These are phyloP conservation scores for Phenganax stokvisi DNA, from an alignment of 92 coral and sea anemone genomes.

Conservation along the genomic window DNA sequence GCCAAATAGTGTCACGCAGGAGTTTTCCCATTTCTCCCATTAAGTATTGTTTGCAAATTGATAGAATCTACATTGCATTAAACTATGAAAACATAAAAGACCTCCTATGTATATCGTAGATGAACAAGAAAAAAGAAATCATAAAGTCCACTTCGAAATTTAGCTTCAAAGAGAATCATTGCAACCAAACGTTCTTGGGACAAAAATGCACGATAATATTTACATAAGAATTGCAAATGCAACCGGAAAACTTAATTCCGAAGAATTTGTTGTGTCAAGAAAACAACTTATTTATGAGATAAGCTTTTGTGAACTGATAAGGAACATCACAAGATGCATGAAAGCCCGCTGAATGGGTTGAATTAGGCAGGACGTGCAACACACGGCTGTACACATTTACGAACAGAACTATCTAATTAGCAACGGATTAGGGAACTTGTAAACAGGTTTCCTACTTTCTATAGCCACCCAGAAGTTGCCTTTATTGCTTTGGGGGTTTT, in stretches of 20 bases:
- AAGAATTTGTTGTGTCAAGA: slow-evolving; percentile 27
- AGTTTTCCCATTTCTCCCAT: too few species aligned
- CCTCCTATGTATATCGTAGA: too few species aligned
- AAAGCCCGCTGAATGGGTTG: slow-evolving; percentile 3
- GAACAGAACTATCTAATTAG: not conserved
- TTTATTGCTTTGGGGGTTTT: not conserved
- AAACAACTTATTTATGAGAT: slow-evolving; percentile 32
- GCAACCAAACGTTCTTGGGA: not conserved
- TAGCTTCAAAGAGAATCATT: not conserved
- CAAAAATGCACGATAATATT: not conserved
- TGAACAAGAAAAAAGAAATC: too few species aligned
- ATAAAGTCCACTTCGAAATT: not conserved
- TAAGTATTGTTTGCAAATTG: too few species aligned
- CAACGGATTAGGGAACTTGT: not conserved
- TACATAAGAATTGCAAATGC: not conserved
- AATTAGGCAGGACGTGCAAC: slow-evolving; percentile 1
- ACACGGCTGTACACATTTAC: not conserved
- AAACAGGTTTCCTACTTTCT: slow-evolving; percentile 5
- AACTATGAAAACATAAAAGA: too few species aligned
- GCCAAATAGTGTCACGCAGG: too few species aligned
- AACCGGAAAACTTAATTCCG: slow-evolving; percentile 23
- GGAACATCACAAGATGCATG: slow-evolving; percentile 1
- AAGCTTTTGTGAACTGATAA: slow-evolving; percentile 30
- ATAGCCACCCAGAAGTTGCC: slow-evolving; percentile 16
- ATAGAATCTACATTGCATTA: too few species aligned